Percentiles rank a stretch among this genome's conserved stretches.
phyloP scores from a whole-genome alignment of 92 coral and sea anemone genomes.

The Parazoanthus atlanticus region DNA sequence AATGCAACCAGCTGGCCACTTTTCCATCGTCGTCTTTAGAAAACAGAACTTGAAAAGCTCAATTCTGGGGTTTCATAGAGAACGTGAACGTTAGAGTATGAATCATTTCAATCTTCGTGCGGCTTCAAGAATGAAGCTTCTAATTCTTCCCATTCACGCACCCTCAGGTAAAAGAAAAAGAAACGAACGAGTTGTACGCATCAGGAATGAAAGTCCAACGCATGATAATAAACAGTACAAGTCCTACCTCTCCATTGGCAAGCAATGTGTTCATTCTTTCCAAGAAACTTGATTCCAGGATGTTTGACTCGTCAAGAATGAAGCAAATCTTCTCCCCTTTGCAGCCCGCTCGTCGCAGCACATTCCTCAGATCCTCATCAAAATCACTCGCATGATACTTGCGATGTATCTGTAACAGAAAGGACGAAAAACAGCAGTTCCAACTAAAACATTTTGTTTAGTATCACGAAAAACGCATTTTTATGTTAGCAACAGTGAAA shows the following conservation, averaged over 20 bases:
- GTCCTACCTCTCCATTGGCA: constrained; percentile 96
- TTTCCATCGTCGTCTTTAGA: too few species aligned
- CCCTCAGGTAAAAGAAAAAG: too few species aligned
- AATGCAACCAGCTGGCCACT: too few species aligned
- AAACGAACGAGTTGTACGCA: too few species aligned
- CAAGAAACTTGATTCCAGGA: constrained; percentile 94
- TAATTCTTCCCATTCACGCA: too few species aligned
- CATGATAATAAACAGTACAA: neutral
- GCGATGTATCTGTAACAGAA: constrained; percentile 86
- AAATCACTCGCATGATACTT: constrained; percentile 92
- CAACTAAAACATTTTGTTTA: neutral
- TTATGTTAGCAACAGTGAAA: neutral
- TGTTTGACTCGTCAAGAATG: constrained; percentile 96
- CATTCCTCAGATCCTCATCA: constrained; percentile 95
- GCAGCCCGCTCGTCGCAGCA: constrained; percentile 94
- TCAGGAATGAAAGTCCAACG: neutral
- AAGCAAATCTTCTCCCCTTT: constrained; percentile 97
- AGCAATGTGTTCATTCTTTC: constrained; percentile 98
- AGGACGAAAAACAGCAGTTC: neutral
- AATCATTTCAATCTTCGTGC: too few species aligned
- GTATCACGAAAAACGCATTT: neutral
- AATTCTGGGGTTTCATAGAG: too few species aligned
- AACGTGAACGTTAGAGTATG: too few species aligned
- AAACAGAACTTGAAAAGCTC: too few species aligned
- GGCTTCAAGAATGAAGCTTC: too few species aligned